A percentile compares a stretch with the other conserved stretches of the same genome.
Conservation (phyloP, 64 coral and sea anemone genomes). For the Pocillopora damicornis region DNA sequence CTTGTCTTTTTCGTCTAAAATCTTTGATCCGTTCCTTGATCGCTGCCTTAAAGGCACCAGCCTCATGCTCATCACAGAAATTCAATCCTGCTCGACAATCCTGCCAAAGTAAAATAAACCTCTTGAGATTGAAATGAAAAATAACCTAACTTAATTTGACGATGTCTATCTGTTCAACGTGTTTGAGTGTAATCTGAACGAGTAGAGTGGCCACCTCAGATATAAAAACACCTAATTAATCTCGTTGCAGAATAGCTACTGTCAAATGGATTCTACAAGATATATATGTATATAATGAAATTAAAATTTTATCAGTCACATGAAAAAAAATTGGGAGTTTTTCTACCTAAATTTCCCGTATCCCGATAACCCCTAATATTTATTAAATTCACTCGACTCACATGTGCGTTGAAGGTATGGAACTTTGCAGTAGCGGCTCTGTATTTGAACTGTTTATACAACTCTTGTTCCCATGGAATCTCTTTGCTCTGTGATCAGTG, state of each 20-base stretch:
- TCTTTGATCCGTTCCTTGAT: slow-evolving; percentile 90
- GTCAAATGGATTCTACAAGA: too few species aligned
- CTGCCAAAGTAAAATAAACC: slow-evolving; percentile 17
- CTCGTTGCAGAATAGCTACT: too few species aligned
- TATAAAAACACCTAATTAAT: too few species aligned
- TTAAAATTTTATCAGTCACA: too few species aligned
- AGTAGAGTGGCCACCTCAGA: too few species aligned
- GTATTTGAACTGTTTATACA: slow-evolving; percentile 99
- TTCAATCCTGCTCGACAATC: slow-evolving; percentile 90
- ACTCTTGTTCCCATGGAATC: slow-evolving; percentile 88
- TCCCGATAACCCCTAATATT: too few species aligned
- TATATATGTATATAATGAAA: too few species aligned
- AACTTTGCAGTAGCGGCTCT: slow-evolving; percentile 63
- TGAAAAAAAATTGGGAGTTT: too few species aligned
- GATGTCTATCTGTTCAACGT: neutral
- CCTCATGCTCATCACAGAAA: slow-evolving; percentile 83
- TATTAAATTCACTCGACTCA: slow-evolving; percentile 15
- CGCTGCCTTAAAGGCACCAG: slow-evolving; percentile 60
- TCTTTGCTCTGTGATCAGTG: slow-evolving; percentile 45
- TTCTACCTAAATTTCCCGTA: too few species aligned
- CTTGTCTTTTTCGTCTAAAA: slow-evolving; percentile 86
- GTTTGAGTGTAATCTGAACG: too few species aligned
- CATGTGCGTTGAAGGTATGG: slow-evolving; percentile 93
- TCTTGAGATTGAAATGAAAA: neutral
- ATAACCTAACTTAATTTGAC: neutral